These are phyloP conservation scores for Nemotelus nigrinus DNA, from an alignment of 2,888 invertebrate species.

Conservation along the genomic window DNA sequence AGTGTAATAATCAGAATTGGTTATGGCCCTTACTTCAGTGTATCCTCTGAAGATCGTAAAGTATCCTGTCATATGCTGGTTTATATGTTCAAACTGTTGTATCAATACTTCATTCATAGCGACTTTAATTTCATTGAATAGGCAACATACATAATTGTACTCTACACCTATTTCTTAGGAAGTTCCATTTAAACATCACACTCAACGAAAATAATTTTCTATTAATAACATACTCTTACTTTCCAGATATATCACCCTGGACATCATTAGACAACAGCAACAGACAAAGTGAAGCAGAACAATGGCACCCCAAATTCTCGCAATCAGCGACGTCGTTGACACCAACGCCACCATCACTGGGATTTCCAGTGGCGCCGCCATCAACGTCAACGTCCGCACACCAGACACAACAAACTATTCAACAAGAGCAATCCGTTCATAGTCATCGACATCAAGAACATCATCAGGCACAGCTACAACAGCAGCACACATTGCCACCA, in stretches of 20 bases:
- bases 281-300: conserved; percentile 42
- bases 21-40: too few relatives aligned
- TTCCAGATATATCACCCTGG: conserved; percentile 50
- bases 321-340: conserved; percentile 48
- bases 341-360: conserved; percentile 50
- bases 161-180: too few relatives aligned
- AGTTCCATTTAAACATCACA: not conserved
- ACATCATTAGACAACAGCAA: conserved; percentile 33
- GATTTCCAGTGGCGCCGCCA: conserved; percentile 50
- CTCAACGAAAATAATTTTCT: not conserved
- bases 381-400: conserved; percentile 43
- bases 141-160: too few relatives aligned
- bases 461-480: conserved; percentile 37
- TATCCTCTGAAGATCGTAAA: too few relatives aligned
- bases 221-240: not conserved
- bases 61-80: too few relatives aligned
- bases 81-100: too few relatives aligned
- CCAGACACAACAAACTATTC: conserved; percentile 55
- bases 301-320: conserved; percentile 51
- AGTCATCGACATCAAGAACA: conserved; percentile 39
- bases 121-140: too few relatives aligned
- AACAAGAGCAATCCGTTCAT: conserved; percentile 46
- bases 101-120: too few relatives aligned
- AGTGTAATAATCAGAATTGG: too few relatives aligned
- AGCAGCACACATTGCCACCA: conserved; percentile 34